Evolutionary conservation across 1,140 invertebrate species (phyloP).

Genomic region (Medauroidea extradentata): DNA sequence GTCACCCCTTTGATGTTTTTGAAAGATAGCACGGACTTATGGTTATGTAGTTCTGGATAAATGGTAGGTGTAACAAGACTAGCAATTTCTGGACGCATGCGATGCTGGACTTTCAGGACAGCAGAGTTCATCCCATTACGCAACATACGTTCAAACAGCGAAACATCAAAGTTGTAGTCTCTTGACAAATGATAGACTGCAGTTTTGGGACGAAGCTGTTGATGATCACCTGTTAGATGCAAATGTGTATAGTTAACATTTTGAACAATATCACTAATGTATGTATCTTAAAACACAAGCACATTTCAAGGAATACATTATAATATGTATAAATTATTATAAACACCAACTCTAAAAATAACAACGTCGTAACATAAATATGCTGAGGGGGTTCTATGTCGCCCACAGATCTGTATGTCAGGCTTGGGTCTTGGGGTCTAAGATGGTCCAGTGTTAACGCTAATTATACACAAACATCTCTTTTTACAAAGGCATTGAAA

Average conservation of each 20-base stretch:
- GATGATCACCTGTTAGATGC: constrained; percentile 72
- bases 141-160: constrained; percentile 69
- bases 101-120: constrained; percentile 46
- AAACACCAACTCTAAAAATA: too few species aligned
- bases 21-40: constrained; percentile 49
- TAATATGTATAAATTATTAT: too few species aligned
- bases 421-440: too few species aligned
- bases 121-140: constrained; percentile 50
- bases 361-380: too few species aligned
- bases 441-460: too few species aligned
- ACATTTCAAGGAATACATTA: too few species aligned
- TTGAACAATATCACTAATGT: too few species aligned
- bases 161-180: constrained; percentile 59
- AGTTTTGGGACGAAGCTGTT: constrained; percentile 64
- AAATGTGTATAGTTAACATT: background rate
- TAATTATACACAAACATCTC: too few species aligned
- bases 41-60: constrained; percentile 53
- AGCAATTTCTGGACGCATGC: constrained; percentile 63
- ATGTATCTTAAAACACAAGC: too few species aligned
- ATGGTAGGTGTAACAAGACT: constrained; percentile 55
- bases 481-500: too few species aligned
- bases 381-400: too few species aligned
- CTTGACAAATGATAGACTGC: constrained; percentile 54
- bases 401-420: too few species aligned
- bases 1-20: constrained; percentile 46